phyloP scores from a whole-genome alignment of 2,888 invertebrate species.

The Linnaemya vulpina region DNA sequence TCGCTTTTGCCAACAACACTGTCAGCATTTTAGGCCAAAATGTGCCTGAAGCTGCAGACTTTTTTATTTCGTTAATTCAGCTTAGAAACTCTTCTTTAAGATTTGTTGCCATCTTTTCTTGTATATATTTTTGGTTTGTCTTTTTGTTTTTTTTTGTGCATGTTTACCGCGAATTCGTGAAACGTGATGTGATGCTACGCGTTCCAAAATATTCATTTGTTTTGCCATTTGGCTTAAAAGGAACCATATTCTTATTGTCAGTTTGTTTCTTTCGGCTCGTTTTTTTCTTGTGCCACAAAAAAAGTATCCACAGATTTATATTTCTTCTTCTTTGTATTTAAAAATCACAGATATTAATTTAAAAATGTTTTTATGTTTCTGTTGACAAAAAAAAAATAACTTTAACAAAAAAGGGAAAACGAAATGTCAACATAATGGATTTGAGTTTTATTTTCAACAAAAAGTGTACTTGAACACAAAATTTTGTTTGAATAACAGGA shows the following conservation, averaged over 20 bases:
- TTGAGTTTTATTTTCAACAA: slow-evolving; percentile 36
- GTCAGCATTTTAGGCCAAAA: slow-evolving; percentile 58
- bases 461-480: slow-evolving; percentile 17
- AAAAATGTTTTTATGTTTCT: slow-evolving; percentile 40
- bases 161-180: slow-evolving; percentile 72
- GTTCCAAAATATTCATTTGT: slow-evolving; percentile 67
- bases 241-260: slow-evolving; percentile 35
- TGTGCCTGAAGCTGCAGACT: slow-evolving; percentile 44
- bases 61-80: slow-evolving; percentile 51
- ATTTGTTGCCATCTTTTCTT: slow-evolving; percentile 53
- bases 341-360: slow-evolving; percentile 63
- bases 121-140: slow-evolving; percentile 12
- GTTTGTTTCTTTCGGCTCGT: slow-evolving; percentile 15
- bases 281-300: slow-evolving; percentile 15
- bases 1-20: slow-evolving; percentile 29
- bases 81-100: slow-evolving; percentile 61
- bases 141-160: slow-evolving; percentile 32
- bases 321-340: slow-evolving; percentile 46
- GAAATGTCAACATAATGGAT: slow-evolving; percentile 66
- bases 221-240: slow-evolving; percentile 58
- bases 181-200: slow-evolving; percentile 71
- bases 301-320: slow-evolving; percentile 46
- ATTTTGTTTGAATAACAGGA: neutral
- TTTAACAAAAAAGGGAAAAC: slow-evolving; percentile 50
- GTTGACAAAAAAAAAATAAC: slow-evolving; percentile 35